A percentile compares a stretch with the other conserved stretches of the same genome.
phyloP scores from a whole-genome alignment of 2,113 vertebrate genomes.

The Mesocricetus auratus region DNA sequence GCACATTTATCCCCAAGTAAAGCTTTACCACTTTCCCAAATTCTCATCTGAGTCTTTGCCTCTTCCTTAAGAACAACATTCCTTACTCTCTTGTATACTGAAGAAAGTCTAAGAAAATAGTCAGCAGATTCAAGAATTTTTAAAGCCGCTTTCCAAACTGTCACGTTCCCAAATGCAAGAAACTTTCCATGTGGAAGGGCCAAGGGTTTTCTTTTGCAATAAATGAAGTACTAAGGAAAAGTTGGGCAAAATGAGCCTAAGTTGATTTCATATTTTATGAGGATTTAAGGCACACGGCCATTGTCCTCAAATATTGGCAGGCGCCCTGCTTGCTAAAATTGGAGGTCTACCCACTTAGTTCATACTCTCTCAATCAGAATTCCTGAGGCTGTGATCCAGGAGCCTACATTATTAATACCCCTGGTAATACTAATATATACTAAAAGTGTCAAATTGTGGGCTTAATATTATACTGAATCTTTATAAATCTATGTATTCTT shows the following conservation, averaged over 20 bases:
- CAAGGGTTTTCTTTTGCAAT: conserved; percentile 43
- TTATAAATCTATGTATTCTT: background rate
- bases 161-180: background rate
- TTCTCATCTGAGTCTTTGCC: background rate
- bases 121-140: conserved; percentile 38
- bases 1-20: background rate
- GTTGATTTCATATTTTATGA: background rate
- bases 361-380: background rate
- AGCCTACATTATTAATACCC: background rate
- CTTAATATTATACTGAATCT: background rate
- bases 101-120: background rate
- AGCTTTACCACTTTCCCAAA: background rate
- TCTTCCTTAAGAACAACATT: background rate
- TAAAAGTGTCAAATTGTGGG: background rate
- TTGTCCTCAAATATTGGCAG: background rate
- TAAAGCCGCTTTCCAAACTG: conserved; percentile 40
- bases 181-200: background rate
- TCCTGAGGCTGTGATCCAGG: background rate
- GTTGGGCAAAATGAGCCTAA: background rate
- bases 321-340: background rate
- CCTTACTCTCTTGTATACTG: background rate
- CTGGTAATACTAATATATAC: background rate
- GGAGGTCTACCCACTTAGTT: background rate
- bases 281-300: background rate
- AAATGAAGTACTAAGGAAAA: background rate